phyloP scores from a whole-genome alignment of 1,140 invertebrate species.

The Arctopsyche grandis region DNA sequence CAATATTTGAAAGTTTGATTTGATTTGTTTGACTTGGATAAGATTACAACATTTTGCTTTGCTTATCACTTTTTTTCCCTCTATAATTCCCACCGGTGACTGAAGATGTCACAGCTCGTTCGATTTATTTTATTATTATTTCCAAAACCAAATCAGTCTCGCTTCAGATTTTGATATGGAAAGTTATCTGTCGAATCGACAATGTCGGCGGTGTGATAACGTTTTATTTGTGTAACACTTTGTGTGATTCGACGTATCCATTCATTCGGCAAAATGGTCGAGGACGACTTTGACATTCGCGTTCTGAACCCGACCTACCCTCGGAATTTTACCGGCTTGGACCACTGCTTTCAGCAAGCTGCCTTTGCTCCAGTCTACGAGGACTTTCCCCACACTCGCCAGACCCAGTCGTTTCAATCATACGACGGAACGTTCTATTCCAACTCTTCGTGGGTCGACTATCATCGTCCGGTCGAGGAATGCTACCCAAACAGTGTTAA shows the following conservation, averaged over 20 bases:
- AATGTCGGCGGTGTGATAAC: conserved; percentile 10
- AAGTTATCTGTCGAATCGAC: conserved; percentile 26
- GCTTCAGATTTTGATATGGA: conserved; percentile 19
- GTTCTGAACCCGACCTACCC: conserved; percentile 21
- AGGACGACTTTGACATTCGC: conserved; percentile 24
- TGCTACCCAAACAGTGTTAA: neutral
- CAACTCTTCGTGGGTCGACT: neutral
- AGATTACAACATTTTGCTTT: conserved; percentile 29
- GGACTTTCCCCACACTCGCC: neutral
- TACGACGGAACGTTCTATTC: neutral
- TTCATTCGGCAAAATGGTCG: conserved; percentile 16
- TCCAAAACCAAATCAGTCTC: conserved; percentile 14
- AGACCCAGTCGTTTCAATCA: neutral
- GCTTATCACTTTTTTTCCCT: conserved; percentile 27
- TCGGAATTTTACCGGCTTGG: conserved; percentile 49
- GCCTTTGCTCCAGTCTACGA: neutral
- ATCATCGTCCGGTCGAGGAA: neutral
- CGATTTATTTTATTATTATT: neutral
- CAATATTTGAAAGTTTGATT: neutral
- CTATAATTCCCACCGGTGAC: neutral
- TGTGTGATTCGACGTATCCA: conserved; percentile 3
- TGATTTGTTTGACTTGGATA: conserved; percentile 35
- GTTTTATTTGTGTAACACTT: neutral
- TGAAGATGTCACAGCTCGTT: conserved; percentile 11
- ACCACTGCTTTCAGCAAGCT: neutral